Evolutionary conservation across 2,797 vertebrate species (phyloP), one percentile per base, ranked within the genome.

Genomic region (Gadopsis marmoratus): DNA sequence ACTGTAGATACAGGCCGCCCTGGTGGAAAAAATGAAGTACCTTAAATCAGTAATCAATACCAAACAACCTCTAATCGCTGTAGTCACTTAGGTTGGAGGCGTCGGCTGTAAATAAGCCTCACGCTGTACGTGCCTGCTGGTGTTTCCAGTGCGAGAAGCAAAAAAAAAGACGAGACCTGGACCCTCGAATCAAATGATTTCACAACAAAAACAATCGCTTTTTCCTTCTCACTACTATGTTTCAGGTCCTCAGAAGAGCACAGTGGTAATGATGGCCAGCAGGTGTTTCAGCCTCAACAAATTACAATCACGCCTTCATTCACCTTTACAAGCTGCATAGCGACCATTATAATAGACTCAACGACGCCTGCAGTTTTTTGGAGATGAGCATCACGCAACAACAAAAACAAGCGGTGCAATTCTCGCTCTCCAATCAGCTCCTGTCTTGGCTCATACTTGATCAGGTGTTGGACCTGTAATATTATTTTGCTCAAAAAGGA

Each of bases 31-130:
- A 78, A 23, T n/a, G 2, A 81, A 66, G 61, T 23, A n/a, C 54
- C 23, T 76, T 37, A 37, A 79, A 79, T 68, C 67, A 72, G 51
- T n/a, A 79, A 83, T 81, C 69, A 75, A 78, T 60, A 59, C 45
- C 41, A 35, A 72, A 71, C 31, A 39, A 48, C 33, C 17, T 62
- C 2, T n/a, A 66, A 78, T 80, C 59, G 55, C 23, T 43, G 62
- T 2, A 71, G 66, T 65, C 26, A 17, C 61, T 74, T 8, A 8
- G 71, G 71, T 39, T 61, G 39, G 76, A 72, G 71, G 58, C 26
- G 33, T 61, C 29, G 12, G 53, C 21, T 54, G 58, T 41, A 70
- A 71, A 75, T 41, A 48, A 65, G 39, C 23, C 4, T 16, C 10
- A 2, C 37, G 2, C 33, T 31, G 31, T 19, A 33, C 5, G 39